A percentile compares a stretch with the other conserved stretches of the same genome.
phyloP scores from a whole-genome alignment of 1,140 invertebrate species.

The Aethina tumida region DNA sequence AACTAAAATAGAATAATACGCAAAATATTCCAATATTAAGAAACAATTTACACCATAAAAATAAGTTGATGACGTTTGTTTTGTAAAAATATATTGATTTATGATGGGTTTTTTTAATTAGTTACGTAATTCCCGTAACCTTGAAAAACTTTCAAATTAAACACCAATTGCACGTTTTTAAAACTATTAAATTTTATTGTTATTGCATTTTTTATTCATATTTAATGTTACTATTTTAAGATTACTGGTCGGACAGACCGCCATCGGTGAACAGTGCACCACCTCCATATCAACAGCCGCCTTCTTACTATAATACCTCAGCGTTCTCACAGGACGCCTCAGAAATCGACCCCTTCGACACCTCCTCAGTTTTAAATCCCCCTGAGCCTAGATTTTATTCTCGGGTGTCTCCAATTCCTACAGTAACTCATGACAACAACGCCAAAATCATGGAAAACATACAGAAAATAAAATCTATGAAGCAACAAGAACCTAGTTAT shows the following conservation, averaged over 20 bases:
- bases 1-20: too few relatives aligned
- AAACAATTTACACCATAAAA: too few relatives aligned
- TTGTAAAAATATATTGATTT: too few relatives aligned
- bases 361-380: slow-evolving; percentile 28
- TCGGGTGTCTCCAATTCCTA: slow-evolving; percentile 2
- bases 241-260: slow-evolving; percentile 12
- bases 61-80: too few relatives aligned
- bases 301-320: slow-evolving; percentile 37
- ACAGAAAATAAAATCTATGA: slow-evolving; percentile 5
- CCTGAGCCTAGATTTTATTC: slow-evolving; percentile 14
- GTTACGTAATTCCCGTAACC: too few relatives aligned
- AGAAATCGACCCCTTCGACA: slow-evolving; percentile 51
- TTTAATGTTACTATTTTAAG: too few relatives aligned
- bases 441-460: slow-evolving; percentile 17
- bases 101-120: too few relatives aligned
- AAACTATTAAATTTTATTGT: too few relatives aligned
- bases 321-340: slow-evolving; percentile 5
- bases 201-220: too few relatives aligned
- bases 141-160: too few relatives aligned
- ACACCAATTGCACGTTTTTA: too few relatives aligned
- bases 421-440: slow-evolving; percentile 6
- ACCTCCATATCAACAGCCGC: slow-evolving; percentile 41
- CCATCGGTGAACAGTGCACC: slow-evolving; percentile 31
- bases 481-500: slow-evolving; percentile 6
- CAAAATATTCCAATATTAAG: too few relatives aligned